phyloP scores from a whole-genome alignment of 2,797 vertebrate species.

The Dromococcyx pavoninus region DNA sequence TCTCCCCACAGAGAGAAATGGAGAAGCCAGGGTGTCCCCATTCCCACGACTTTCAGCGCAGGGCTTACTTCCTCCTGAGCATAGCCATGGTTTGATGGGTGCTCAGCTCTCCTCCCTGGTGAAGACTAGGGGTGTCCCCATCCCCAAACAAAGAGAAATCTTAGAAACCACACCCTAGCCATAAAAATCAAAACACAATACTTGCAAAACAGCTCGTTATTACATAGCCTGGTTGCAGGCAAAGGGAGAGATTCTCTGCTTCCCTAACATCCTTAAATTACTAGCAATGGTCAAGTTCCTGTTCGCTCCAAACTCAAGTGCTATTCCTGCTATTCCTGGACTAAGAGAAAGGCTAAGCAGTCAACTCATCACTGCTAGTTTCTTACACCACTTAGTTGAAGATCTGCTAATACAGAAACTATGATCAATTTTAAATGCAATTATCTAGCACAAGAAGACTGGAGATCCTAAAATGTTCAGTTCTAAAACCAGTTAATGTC shows the following conservation, averaged over 20 bases:
- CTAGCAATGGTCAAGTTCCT: neutral
- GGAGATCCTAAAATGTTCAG: neutral
- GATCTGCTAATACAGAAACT: neutral
- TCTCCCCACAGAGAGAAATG: rapidly evolving
- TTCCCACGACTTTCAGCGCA: neutral
- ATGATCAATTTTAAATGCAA: neutral
- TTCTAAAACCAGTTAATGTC: neutral
- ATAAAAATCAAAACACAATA: neutral
- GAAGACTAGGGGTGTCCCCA: neutral
- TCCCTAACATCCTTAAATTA: neutral
- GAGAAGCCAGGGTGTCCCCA: neutral
- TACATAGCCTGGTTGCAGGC: neutral
- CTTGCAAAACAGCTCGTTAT: neutral
- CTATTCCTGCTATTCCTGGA: neutral
- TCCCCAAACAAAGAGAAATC: neutral
- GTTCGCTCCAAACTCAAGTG: neutral
- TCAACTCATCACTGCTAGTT: neutral
- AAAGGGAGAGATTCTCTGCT: neutral
- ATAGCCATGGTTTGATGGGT: neutral
- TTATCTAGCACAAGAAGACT: neutral
- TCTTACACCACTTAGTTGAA: neutral
- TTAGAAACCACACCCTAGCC: neutral
- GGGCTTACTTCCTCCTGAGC: neutral
- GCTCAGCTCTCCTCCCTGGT: neutral
- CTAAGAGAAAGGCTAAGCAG: neutral